A percentile compares a stretch with the other conserved stretches of the same genome.
Evolutionary conservation across 92 coral and sea anemone species (phyloP).

Genomic region (Muricea muricata): DNA sequence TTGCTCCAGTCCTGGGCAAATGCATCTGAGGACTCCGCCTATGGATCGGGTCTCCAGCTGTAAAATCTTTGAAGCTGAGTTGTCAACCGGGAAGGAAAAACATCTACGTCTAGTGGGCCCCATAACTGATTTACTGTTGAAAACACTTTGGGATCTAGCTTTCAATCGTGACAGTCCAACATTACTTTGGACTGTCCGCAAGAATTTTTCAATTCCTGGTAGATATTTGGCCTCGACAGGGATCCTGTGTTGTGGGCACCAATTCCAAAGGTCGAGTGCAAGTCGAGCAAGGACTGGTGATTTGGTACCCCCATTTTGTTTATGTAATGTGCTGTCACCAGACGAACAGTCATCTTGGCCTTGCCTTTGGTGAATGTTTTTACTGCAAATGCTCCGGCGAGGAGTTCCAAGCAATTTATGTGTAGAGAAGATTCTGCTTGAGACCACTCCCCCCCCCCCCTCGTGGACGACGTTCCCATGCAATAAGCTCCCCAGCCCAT

Average conservation of each 20-base stretch:
- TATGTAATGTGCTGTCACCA: conserved; percentile 17
- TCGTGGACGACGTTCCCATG: conserved; percentile 66
- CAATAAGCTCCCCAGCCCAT: conserved; percentile 69
- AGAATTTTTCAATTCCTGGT: conserved; percentile 44
- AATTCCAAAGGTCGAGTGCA: conserved; percentile 49
- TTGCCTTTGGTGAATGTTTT: conserved; percentile 20
- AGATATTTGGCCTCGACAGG: not conserved
- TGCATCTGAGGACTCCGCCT: not conserved
- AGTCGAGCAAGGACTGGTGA: conserved; percentile 58
- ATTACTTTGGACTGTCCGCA: conserved; percentile 62
- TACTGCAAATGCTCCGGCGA: conserved; percentile 70
- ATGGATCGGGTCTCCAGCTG: too few species aligned
- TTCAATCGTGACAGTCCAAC: conserved; percentile 53
- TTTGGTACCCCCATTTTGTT: conserved; percentile 26
- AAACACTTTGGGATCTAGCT: conserved; percentile 44
- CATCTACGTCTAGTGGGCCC: conserved; percentile 56
- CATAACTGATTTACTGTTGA: conserved; percentile 13
- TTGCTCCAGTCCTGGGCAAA: conserved; percentile 33
- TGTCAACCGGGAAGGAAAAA: conserved; percentile 21
- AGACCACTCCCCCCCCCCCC: conserved; percentile 60
- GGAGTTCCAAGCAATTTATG: conserved; percentile 55
- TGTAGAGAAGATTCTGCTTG: conserved; percentile 49
- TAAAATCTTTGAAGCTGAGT: conserved; percentile 48
- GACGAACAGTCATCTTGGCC: conserved; percentile 42
- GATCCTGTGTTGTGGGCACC: not conserved